Evolutionary conservation across 2,113 vertebrate species (phyloP).

Genomic region (Xiphophorus couchianus): DNA sequence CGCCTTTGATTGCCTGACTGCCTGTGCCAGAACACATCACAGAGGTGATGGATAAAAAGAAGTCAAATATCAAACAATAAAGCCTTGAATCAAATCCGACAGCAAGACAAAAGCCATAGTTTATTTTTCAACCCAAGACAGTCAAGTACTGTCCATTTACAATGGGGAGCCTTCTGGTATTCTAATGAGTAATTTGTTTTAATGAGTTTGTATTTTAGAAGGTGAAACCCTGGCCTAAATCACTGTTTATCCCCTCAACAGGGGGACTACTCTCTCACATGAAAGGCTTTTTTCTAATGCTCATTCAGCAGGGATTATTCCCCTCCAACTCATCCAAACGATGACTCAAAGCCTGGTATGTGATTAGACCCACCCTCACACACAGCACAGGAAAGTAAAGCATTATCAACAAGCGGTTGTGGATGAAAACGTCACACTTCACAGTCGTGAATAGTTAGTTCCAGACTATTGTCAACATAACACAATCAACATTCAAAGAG

Average conservation of each 20-base stretch:
- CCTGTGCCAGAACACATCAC: neutral
- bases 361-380: conserved; percentile 52
- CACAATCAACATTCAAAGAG: neutral
- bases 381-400: conserved; percentile 6
- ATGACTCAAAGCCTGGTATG: conserved; percentile 69
- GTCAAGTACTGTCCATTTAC: too few species aligned
- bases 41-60: neutral
- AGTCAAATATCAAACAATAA: neutral
- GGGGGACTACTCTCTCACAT: conserved; percentile 31
- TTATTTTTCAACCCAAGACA: neutral
- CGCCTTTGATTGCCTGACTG: too few species aligned
- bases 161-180: neutral
- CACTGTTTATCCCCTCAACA: conserved; percentile 37
- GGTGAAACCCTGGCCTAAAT: conserved; percentile 30
- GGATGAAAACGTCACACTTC: conserved; percentile 2
- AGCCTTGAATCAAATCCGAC: neutral
- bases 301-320: conserved; percentile 70
- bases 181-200: conserved; percentile 15
- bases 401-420: neutral
- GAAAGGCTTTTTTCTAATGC: conserved; percentile 57
- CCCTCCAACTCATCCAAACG: conserved; percentile 66
- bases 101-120: neutral
- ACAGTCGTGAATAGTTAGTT: neutral
- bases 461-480: neutral
- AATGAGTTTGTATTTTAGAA: conserved; percentile 27